A percentile compares a stretch with the other conserved stretches of the same genome.
Evolutionary conservation across 2,797 vertebrate species (phyloP).

Genomic region (Sebastes oblongus): DNA sequence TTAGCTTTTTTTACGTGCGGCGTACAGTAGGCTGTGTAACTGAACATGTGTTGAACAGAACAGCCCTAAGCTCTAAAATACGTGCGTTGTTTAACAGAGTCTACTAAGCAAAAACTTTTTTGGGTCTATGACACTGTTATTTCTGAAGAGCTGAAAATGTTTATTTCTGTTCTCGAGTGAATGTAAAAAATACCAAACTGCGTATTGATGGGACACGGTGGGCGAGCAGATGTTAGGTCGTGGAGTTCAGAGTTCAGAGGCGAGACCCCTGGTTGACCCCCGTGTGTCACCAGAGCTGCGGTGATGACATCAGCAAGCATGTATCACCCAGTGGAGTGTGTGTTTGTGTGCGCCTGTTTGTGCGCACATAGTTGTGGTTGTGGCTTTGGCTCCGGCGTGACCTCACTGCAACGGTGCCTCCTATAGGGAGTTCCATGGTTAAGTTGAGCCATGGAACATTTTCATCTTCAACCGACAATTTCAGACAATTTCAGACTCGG

Average conservation of each 20-base stretch:
- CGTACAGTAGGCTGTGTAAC: constrained; percentile 64
- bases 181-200: constrained; percentile 6
- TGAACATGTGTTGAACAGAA: constrained; percentile 68
- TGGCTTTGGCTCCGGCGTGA: constrained; percentile 75
- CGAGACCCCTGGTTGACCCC: constrained; percentile 70
- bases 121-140: neutral
- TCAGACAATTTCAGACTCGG: constrained; percentile 73
- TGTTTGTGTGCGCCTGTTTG: constrained; percentile 66
- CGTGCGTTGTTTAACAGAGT: constrained; percentile 25
- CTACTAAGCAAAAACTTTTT: constrained; percentile 10
- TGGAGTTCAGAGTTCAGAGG: constrained; percentile 66
- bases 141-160: neutral
- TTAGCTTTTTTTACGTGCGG: constrained; percentile 42
- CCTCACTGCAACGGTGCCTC: constrained; percentile 64
- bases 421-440: constrained; percentile 73
- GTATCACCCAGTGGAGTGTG: constrained; percentile 68
- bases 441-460: constrained; percentile 76
- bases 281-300: constrained; percentile 57
- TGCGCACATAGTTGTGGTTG: constrained; percentile 74
- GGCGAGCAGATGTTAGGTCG: constrained; percentile 54
- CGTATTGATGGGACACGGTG: constrained; percentile 3
- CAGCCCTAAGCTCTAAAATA: constrained; percentile 42
- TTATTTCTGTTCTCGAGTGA: neutral
- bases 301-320: constrained; percentile 76
- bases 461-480: constrained; percentile 72